Percentiles rank a stretch among this genome's conserved stretches.
phyloP scores from a whole-genome alignment of 1,140 invertebrate genomes.

The Chelonus insularis region DNA sequence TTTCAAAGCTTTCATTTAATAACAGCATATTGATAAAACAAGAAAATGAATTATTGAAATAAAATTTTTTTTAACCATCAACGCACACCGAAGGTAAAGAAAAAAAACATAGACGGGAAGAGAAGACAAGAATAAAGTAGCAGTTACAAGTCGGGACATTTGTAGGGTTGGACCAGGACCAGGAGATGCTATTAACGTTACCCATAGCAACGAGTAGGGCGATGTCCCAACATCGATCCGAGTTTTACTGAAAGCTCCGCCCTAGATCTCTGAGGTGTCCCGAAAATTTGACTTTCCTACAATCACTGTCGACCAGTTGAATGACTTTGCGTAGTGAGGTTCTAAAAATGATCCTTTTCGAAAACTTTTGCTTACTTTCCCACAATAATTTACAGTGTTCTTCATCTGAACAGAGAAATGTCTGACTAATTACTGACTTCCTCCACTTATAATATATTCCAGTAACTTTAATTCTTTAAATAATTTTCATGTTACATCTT shows the following conservation, averaged over 20 bases:
- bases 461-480: too few species aligned
- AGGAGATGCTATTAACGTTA: conserved; percentile 59
- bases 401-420: too few species aligned
- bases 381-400: too few species aligned
- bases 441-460: too few species aligned
- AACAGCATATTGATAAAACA: too few species aligned
- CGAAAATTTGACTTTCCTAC: conserved; percentile 44
- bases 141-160: conserved; percentile 1
- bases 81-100: background rate
- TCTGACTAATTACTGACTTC: too few species aligned
- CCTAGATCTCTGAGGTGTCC: conserved; percentile 44
- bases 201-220: conserved; percentile 57
- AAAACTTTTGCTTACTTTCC: too few species aligned
- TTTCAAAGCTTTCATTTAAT: too few species aligned
- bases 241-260: conserved; percentile 59
- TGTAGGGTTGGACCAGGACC: conserved; percentile 31
- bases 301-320: conserved; percentile 13
- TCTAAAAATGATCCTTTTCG: too few species aligned
- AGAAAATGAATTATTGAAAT: too few species aligned
- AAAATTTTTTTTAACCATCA: too few species aligned
- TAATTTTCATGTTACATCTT: too few species aligned
- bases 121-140: background rate
- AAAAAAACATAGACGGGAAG: background rate
- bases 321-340: conserved; percentile 11
- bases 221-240: conserved; percentile 59